Evolutionary conservation across 2,113 vertebrate genomes (phyloP), one percentile per base, ranked within the genome.

Genomic region (Myocastor coypus): DNA sequence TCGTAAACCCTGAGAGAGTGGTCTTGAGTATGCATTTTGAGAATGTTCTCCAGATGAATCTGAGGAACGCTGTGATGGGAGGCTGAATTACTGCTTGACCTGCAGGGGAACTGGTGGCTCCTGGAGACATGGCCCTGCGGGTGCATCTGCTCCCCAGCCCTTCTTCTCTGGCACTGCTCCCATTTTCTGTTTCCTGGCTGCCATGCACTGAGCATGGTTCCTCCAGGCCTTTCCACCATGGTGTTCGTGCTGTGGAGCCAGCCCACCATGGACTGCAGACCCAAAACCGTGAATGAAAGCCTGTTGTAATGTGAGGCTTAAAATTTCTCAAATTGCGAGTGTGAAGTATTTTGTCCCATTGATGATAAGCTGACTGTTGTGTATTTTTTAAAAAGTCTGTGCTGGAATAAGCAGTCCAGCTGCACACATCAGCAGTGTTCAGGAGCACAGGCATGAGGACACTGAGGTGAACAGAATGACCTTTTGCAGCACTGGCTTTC

Each of bases 341-440:
- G 24, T 80, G 6, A 55, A 30, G 5, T 80, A n/a, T 55, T 77
- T 77, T 26, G 24, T 13, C 24, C 40, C 4, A 14, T 16, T 5
- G 4, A 80, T 9, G 75, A 34, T 20, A 80, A 55, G 30, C 30
- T 55, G 8, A 55, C 50, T 55, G 20, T 32, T 22, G 24, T 81
- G 20, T 9, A 46, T 26, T 1, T 4, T 14, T 50, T 8, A 17
- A 63, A 46, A 24, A 12, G 4, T n/a, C 6, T 42, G 1, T 37
- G 40, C 37, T 91, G 10, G 64, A 80, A 20, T 59, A 37, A 32
- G 40, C 81, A 55, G 14, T 13, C 64, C 26, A 5, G 26, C 7
- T n/a, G 22, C 24, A 1, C 13, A 22, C 22, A n/a, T 40, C 14
- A 0, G 9, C 42, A 52, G 0, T 3, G 4, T 32, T 57, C 34